A percentile compares a stretch with the other conserved stretches of the same genome.
Conservation (phyloP, 1,140 invertebrate species). For the Drosophila orena region DNA sequence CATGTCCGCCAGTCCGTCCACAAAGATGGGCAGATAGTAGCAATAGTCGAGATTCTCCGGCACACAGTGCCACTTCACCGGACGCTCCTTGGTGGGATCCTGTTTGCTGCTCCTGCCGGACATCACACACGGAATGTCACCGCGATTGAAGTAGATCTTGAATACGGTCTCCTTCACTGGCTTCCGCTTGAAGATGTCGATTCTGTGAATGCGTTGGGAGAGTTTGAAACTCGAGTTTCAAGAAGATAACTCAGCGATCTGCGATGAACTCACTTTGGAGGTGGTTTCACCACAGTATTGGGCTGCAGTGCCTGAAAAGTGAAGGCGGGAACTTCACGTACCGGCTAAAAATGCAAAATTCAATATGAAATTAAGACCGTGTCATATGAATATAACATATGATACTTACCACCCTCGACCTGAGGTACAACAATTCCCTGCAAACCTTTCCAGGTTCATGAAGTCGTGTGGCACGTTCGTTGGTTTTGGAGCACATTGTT, state of each 20-base stretch:
- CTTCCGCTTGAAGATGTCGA: constrained; percentile 69
- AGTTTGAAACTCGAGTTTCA: too few species aligned
- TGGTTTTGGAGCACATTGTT: constrained; percentile 47
- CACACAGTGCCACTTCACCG: constrained; percentile 71
- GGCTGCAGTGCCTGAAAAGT: constrained; percentile 91
- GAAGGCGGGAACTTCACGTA: constrained; percentile 90
- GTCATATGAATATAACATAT: not conserved
- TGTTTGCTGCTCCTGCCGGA: constrained; percentile 59
- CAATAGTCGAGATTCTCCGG: constrained; percentile 93
- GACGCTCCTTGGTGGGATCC: constrained; percentile 66
- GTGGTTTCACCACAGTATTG: constrained; percentile 89
- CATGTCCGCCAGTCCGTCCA: constrained; percentile 89
- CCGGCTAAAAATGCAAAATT: constrained; percentile 32
- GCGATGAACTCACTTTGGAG: constrained; percentile 76
- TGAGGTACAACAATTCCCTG: constrained; percentile 61
- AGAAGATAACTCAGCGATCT: too few species aligned
- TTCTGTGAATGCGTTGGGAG: constrained; percentile 29
- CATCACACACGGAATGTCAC: constrained; percentile 74
- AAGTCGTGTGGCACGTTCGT: constrained; percentile 58
- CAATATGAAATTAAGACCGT: not conserved
- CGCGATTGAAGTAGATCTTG: constrained; percentile 75
- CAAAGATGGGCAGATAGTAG: constrained; percentile 97
- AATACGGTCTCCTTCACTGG: constrained; percentile 75
- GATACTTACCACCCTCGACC: constrained; percentile 59
- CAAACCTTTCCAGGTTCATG: constrained; percentile 75